Conservation (phyloP, 1,140 invertebrate species). For the Calliopsis andreniformis region DNA sequence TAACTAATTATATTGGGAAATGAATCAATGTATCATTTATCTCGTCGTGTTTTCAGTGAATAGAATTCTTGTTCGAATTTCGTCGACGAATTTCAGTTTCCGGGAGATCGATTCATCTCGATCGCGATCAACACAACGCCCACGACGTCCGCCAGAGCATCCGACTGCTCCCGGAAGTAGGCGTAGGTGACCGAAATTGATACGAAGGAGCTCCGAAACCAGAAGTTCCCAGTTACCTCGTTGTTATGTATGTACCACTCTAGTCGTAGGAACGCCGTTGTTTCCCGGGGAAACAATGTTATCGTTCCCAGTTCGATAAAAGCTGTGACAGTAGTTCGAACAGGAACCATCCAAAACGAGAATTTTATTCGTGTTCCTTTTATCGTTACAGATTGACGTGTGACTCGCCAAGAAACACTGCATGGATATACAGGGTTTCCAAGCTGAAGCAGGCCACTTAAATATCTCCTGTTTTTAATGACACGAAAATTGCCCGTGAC, state of each 20-base stretch:
- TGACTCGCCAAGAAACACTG: no score
- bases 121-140: conserved; percentile 34
- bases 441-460: no score
- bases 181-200: conserved; percentile 47
- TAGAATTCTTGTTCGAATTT: conserved; percentile 1
- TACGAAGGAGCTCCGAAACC: background rate
- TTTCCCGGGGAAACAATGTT: conserved; percentile 1
- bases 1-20: no score
- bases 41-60: background rate
- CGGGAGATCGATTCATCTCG: conserved; percentile 24
- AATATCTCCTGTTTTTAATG: no score
- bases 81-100: background rate
- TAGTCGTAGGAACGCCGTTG: background rate
- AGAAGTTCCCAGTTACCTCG: background rate
- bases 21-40: no score
- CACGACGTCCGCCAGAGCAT: conserved; percentile 28
- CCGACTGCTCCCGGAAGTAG: conserved; percentile 39
- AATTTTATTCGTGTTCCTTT: conserved; percentile 1
- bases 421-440: no score
- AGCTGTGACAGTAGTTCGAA: no score
- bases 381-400: no score
- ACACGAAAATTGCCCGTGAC: no score
- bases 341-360: background rate
- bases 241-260: background rate
- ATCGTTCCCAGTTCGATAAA: background rate